Evolutionary conservation across 2,888 invertebrate genomes (phyloP).

Genomic region (Pseudococcus jackbeardsleyi): DNA sequence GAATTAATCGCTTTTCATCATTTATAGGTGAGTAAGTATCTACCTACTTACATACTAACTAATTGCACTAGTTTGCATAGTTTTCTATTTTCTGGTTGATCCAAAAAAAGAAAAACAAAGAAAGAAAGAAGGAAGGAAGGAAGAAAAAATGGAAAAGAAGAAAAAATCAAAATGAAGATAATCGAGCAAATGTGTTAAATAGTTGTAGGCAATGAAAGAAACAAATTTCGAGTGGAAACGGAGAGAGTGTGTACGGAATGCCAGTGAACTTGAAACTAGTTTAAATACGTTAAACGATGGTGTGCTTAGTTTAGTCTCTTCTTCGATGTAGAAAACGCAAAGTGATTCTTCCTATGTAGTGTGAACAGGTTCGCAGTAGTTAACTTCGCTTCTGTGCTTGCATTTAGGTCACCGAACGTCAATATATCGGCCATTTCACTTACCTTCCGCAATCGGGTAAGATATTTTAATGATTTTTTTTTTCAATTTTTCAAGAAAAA

Average conservation of each 20-base stretch:
- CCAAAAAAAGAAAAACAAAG: not conserved
- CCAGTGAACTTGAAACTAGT: conserved; percentile 65
- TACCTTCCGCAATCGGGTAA: conserved; percentile 60
- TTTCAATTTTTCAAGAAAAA: not conserved
- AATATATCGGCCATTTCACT: conserved; percentile 57
- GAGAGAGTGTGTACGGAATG: conserved; percentile 60
- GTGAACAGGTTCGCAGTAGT: conserved; percentile 61
- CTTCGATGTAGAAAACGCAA: conserved; percentile 58
- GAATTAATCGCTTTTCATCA: not conserved
- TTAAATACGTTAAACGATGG: conserved; percentile 62
- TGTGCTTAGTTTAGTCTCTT: conserved; percentile 61
- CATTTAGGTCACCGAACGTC: conserved; percentile 60
- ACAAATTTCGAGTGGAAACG: conserved; percentile 51
- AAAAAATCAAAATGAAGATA: not conserved
- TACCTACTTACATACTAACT: not conserved
- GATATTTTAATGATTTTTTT: not conserved
- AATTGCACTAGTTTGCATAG: not conserved
- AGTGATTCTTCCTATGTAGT: conserved; percentile 45
- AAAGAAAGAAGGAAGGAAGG: not conserved
- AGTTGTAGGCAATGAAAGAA: conserved; percentile 11
- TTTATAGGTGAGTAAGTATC: not conserved
- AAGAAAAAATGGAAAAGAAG: not conserved
- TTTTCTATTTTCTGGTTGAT: not conserved
- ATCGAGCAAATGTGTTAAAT: not conserved
- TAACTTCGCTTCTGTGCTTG: conserved; percentile 51